A percentile compares a stretch with the other conserved stretches of the same genome.
These are phyloP conservation scores for Onychostruthus taczanowskii DNA, from an alignment of 2,113 vertebrate species.

Conservation along the genomic window DNA sequence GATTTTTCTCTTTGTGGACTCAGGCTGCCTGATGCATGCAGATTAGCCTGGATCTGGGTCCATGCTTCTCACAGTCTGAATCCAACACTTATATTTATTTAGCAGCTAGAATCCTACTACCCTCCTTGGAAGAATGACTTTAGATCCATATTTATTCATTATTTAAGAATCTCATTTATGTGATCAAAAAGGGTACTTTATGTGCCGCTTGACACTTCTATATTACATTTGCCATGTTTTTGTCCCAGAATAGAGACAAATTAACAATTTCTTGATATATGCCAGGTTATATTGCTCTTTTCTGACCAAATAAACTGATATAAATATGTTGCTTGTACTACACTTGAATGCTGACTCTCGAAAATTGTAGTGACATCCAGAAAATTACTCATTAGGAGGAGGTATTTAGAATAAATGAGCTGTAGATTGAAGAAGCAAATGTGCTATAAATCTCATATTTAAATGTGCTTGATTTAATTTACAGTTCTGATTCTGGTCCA, in stretches of 20 bases:
- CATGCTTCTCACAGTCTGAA: not conserved
- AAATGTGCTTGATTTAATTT: constrained; percentile 60
- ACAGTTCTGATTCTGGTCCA: constrained; percentile 1
- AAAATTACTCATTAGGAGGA: constrained; percentile 73
- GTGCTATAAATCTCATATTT: constrained; percentile 55
- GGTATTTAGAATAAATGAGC: constrained; percentile 68
- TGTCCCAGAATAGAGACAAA: constrained; percentile 26
- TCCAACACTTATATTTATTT: not conserved
- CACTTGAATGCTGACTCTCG: constrained; percentile 56
- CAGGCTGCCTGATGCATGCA: not conserved
- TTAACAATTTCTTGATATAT: constrained; percentile 57
- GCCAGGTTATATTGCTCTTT: constrained; percentile 51
- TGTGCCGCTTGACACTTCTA: not conserved
- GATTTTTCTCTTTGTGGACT: not conserved
- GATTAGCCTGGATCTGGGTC: not conserved
- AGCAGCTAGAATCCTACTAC: not conserved
- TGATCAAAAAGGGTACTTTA: constrained; percentile 13
- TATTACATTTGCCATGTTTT: constrained; percentile 16
- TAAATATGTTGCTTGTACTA: constrained; percentile 65
- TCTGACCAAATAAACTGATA: constrained; percentile 62
- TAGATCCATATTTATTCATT: not conserved
- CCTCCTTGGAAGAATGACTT: not conserved
- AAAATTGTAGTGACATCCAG: constrained; percentile 68
- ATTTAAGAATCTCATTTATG: not conserved
- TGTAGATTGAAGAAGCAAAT: constrained; percentile 44